Evolutionary conservation across 37 sponge, comb jelly and placozoan species (phyloP).

Genomic region (Tethya wilhelma): DNA sequence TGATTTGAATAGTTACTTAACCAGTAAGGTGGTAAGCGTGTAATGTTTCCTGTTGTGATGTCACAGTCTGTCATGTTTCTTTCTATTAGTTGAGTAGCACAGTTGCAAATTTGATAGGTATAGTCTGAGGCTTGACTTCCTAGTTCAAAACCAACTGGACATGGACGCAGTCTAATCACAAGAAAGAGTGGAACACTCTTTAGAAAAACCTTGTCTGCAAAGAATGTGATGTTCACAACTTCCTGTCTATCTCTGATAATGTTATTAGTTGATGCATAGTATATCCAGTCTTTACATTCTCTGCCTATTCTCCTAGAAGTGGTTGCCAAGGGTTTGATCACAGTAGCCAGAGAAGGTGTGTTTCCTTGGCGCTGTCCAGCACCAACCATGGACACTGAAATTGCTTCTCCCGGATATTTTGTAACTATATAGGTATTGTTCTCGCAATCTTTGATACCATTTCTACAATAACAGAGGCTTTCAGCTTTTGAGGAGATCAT

Average conservation of each 20-base stretch:
- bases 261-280: too few species aligned
- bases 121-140: too few species aligned
- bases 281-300: too few species aligned
- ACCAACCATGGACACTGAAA: not conserved
- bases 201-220: too few species aligned
- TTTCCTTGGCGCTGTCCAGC: not conserved
- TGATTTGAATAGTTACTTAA: not conserved
- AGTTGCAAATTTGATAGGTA: not conserved
- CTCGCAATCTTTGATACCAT: not conserved
- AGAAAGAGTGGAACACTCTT: too few species aligned
- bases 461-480: not conserved
- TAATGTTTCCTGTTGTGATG: not conserved
- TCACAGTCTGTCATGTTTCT: not conserved
- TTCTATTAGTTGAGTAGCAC: not conserved
- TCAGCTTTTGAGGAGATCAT: not conserved
- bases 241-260: too few species aligned
- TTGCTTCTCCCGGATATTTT: conserved; percentile 10
- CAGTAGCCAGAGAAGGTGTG: not conserved
- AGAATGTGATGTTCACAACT: too few species aligned
- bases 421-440: not conserved
- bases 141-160: too few species aligned
- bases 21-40: not conserved
- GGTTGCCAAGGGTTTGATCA: too few species aligned
- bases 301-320: too few species aligned
- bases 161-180: too few species aligned